Percentiles rank a stretch among this genome's conserved stretches.
Conservation (phyloP, 2,888 invertebrate genomes). For the Hyppa rectilinea region DNA sequence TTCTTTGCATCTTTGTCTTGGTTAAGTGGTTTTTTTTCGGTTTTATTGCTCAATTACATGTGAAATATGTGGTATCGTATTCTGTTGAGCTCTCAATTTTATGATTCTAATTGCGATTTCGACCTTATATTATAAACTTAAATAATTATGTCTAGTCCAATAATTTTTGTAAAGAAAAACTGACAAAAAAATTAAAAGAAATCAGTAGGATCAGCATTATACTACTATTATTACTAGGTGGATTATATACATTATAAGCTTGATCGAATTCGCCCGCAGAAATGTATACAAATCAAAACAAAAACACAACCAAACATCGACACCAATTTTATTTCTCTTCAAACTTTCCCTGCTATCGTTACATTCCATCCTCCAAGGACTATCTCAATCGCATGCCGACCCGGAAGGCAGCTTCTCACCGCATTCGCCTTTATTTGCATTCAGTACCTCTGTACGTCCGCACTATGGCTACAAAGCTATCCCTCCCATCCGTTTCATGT, state of each 20-base stretch:
- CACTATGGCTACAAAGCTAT: constrained; percentile 34
- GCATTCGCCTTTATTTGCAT: constrained; percentile 59
- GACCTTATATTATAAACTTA: too few relatives aligned
- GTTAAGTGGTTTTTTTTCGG: neutral
- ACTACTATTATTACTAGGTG: too few relatives aligned
- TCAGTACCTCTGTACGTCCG: constrained; percentile 47
- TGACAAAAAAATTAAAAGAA: neutral
- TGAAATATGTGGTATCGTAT: too few relatives aligned
- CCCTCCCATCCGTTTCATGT: constrained; percentile 39
- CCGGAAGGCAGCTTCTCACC: constrained; percentile 55
- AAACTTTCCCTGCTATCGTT: constrained; percentile 41
- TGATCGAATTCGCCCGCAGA: neutral
- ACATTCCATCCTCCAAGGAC: constrained; percentile 39
- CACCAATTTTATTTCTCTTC: neutral
- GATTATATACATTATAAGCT: too few relatives aligned
- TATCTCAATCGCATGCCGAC: constrained; percentile 55
- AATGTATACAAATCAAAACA: neutral
- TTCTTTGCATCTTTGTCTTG: neutral
- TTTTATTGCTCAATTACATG: neutral
- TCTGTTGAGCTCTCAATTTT: too few relatives aligned
- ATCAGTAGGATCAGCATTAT: neutral
- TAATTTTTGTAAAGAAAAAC: too few relatives aligned
- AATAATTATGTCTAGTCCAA: neutral
- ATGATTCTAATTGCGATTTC: too few relatives aligned
- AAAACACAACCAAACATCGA: neutral